Percentiles rank a stretch among this genome's conserved stretches.
Conservation (phyloP, 1,140 invertebrate genomes). For the Pissodes strobi region DNA sequence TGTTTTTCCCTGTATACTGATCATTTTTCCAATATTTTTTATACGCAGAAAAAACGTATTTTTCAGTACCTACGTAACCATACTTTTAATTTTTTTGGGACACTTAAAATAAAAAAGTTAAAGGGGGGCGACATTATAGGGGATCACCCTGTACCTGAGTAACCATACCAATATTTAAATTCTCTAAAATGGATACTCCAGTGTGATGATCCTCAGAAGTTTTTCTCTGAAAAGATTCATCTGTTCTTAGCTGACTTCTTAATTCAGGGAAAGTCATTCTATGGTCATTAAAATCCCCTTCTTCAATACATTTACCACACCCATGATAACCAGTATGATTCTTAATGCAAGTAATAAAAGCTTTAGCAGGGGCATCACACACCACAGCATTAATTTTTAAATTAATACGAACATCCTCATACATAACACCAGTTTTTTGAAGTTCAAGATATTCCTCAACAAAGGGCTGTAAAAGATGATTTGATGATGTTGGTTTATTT, state of each 20-base stretch:
- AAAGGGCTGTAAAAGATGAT: slow-evolving; percentile 12
- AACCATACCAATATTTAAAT: slow-evolving; percentile 5
- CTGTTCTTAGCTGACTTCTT: slow-evolving; percentile 2
- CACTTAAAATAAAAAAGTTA: no score
- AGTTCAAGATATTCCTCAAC: slow-evolving; percentile 13
- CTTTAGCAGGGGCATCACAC: slow-evolving; percentile 17
- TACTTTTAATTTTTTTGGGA: no score
- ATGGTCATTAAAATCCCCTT: slow-evolving; percentile 9
- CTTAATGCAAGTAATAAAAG: slow-evolving; percentile 4
- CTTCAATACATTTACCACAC: slow-evolving; percentile 16
- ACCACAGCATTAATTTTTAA: background rate
- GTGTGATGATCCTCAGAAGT: background rate
- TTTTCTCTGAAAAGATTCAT: slow-evolving; percentile 13
- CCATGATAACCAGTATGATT: no score
- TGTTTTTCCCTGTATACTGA: no score
- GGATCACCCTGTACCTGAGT: no score
- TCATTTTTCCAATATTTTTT: no score
- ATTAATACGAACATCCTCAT: background rate
- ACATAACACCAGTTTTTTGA: slow-evolving; percentile 1
- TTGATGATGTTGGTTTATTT: slow-evolving; percentile 2
- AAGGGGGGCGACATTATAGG: no score
- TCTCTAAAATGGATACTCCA: background rate
- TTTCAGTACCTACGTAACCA: no score
- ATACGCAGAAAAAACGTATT: no score
- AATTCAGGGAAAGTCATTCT: slow-evolving; percentile 16